Base-by-base conservation (phyloP, 2,888 invertebrate species). In the Hyalella azteca region DNA sequence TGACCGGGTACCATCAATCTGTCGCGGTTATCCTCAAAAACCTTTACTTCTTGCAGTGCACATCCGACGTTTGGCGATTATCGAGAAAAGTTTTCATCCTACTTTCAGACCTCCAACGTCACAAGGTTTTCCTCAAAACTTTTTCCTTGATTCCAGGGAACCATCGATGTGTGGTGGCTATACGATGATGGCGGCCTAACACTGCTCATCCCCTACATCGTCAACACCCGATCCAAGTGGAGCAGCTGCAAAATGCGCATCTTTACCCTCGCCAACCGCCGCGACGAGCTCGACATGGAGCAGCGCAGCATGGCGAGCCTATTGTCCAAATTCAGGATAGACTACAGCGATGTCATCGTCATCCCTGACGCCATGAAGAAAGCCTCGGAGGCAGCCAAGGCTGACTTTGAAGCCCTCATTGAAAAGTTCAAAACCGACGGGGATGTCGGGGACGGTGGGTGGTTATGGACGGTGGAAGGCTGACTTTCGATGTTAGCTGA, bases 121-220 rank as follows among this genome's bases (percentile, higher is more conserved):
- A n/a, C n/a, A n/a, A n/a, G n/a, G n/a, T n/a, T n/a, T n/a, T n/a
- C n/a, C n/a, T n/a, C n/a, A n/a, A n/a, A n/a, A n/a, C n/a, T n/a
- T n/a, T n/a, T n/a, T n/a, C n/a, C n/a, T n/a, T 15, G 45, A n/a
- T n/a, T n/a, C n/a, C 78, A 83, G 80, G 84, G 94, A 36, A 93
- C 94, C 4, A 96, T 97, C 84, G 97, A 97, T 88, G 97, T 97
- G 19, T 97, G 97, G 97, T 98, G 98, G 98, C 90, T 98, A 0
- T 98, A 96, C 87, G 98, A 98, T 87, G 98, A 98, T 87, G 98
- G 97, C 88, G 97, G 93, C 92, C 89, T 96, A 81, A 95, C 96
- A 0, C 89, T 96, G 54, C 89, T 96, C 39, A 89, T 96, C 85
- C 96, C 96, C 0, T 95, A 96, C 87, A 94, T 96, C 78, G 91